phyloP scores from a whole-genome alignment of 2,888 invertebrate genomes.

The Protodeltote pygarga region DNA sequence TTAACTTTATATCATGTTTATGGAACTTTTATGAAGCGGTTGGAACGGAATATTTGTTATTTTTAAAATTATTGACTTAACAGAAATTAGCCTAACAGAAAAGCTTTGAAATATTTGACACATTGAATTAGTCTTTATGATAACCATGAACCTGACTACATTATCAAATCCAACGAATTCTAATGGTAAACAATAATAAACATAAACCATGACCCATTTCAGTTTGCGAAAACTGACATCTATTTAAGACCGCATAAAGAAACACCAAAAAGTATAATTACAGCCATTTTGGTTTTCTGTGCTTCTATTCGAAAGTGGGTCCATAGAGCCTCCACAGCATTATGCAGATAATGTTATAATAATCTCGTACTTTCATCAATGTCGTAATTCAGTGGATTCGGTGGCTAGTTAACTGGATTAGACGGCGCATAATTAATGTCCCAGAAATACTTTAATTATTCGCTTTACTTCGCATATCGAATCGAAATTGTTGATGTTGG shows the following conservation, averaged over 20 bases:
- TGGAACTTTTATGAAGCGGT: conserved; percentile 27
- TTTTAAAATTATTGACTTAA: too few relatives aligned
- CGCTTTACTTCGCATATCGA: conserved; percentile 17
- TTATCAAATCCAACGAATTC: conserved; percentile 7
- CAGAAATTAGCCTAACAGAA: too few relatives aligned
- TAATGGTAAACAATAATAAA: conserved; percentile 13
- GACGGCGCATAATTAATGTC: conserved; percentile 32
- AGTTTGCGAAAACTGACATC: conserved; percentile 24
- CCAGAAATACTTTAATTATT: conserved; percentile 31
- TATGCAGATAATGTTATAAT: conserved; percentile 52
- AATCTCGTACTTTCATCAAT: conserved; percentile 56
- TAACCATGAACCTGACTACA: conserved; percentile 15
- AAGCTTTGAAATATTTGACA: too few relatives aligned
- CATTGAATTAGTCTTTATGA: conserved; percentile 9
- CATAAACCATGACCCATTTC: conserved; percentile 35
- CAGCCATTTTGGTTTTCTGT: conserved; percentile 30
- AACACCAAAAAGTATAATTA: conserved; percentile 30
- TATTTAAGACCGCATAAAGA: conserved; percentile 30
- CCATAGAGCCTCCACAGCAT: conserved; percentile 36
- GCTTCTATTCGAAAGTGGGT: conserved; percentile 46
- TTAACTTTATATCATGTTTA: conserved; percentile 26
- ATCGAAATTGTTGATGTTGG: conserved; percentile 8
- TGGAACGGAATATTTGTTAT: conserved; percentile 5
- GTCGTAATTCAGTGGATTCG: conserved; percentile 48
- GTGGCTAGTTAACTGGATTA: conserved; percentile 41